These are phyloP conservation scores for Congeria kusceri DNA, from an alignment of 2,888 invertebrate species.

Conservation along the genomic window DNA sequence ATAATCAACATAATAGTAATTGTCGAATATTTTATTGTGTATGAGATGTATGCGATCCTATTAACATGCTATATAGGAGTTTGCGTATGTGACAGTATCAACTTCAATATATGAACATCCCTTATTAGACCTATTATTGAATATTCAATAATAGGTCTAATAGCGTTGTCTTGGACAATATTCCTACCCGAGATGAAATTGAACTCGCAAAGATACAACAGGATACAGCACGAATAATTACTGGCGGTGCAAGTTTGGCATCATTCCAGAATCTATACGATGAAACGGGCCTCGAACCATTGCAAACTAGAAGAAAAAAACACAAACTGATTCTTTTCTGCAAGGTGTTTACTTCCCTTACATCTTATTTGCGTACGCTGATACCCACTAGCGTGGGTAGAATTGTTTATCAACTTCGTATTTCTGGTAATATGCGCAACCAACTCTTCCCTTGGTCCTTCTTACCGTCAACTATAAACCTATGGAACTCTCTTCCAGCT, in stretches of 20 bases:
- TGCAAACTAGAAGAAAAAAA: not conserved
- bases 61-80: too few species aligned
- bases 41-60: too few species aligned
- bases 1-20: too few species aligned
- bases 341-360: not conserved
- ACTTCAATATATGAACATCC: constrained; percentile 23
- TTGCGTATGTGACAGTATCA: too few species aligned
- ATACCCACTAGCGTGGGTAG: not conserved
- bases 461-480: too few species aligned
- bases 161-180: constrained; percentile 29
- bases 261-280: constrained; percentile 27
- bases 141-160: constrained; percentile 30
- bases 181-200: constrained; percentile 10
- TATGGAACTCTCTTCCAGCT: too few species aligned
- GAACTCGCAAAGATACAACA: constrained; percentile 32
- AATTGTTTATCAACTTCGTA: too few species aligned
- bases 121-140: constrained; percentile 37
- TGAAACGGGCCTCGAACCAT: constrained; percentile 27
- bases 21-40: too few species aligned
- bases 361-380: not conserved
- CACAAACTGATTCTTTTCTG: not conserved
- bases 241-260: constrained; percentile 21
- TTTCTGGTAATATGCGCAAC: too few species aligned
- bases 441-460: too few species aligned
- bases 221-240: constrained; percentile 27